These are phyloP conservation scores for Gulo gulo DNA, from an alignment of 2,113 vertebrate species.

Conservation along the genomic window DNA sequence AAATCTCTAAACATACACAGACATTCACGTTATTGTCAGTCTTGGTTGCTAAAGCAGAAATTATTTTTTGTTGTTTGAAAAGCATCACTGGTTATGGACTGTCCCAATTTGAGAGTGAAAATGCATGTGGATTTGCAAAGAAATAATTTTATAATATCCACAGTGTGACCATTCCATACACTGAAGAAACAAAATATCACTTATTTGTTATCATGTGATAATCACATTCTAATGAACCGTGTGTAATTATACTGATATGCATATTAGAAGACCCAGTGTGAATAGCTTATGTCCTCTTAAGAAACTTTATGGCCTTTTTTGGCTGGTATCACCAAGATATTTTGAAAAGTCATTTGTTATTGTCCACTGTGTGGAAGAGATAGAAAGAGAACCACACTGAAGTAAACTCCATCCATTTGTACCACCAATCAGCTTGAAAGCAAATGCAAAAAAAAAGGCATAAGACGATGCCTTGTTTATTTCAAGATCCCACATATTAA, in stretches of 20 bases:
- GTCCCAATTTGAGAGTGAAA: not conserved
- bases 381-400: slow-evolving; percentile 16
- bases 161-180: not conserved
- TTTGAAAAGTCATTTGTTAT: slow-evolving; percentile 32
- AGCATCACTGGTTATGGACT: not conserved
- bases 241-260: not conserved
- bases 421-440: slow-evolving; percentile 34
- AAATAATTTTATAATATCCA: slow-evolving; percentile 26
- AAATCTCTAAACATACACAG: not conserved
- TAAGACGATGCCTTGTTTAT: slow-evolving; percentile 47
- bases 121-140: not conserved
- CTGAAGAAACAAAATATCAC: not conserved
- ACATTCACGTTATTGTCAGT: not conserved
- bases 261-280: not conserved
- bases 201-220: not conserved
- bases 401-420: not conserved
- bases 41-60: not conserved
- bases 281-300: not conserved
- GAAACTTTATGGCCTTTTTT: slow-evolving; percentile 34
- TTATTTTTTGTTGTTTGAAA: slow-evolving; percentile 33
- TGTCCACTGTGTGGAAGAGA: not conserved
- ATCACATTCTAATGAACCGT: not conserved
- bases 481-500: slow-evolving; percentile 53
- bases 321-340: not conserved
- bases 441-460: not conserved